Evolutionary conservation across 1,140 invertebrate species (phyloP).

Genomic region (Adoxophyes honmai): DNA sequence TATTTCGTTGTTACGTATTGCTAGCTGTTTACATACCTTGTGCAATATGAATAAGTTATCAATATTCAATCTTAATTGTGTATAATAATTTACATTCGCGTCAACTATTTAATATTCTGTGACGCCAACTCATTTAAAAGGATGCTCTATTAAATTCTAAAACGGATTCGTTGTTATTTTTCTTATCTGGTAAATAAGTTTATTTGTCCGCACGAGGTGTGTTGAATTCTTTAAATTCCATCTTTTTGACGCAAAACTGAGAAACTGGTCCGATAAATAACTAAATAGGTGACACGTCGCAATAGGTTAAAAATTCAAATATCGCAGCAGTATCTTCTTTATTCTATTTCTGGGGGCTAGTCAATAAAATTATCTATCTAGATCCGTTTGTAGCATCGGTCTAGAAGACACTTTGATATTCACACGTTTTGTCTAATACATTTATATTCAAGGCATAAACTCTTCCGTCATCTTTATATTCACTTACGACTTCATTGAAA

Average conservation of each 20-base stretch:
- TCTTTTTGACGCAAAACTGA: conserved; percentile 22
- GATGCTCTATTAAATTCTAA: conserved; percentile 10
- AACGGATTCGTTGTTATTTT: conserved; percentile 7
- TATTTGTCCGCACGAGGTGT: not conserved
- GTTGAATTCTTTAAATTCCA: conserved; percentile 25
- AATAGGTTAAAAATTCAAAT: conserved; percentile 4
- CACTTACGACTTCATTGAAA: too few species aligned
- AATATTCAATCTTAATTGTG: not conserved
- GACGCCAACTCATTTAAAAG: conserved; percentile 18
- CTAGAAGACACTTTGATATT: too few species aligned
- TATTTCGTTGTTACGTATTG: not conserved
- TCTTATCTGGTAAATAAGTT: conserved; percentile 8
- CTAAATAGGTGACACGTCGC: conserved; percentile 5
- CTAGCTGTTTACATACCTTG: not conserved
- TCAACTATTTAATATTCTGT: conserved; percentile 29
- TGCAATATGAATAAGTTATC: not conserved
- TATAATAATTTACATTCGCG: not conserved
- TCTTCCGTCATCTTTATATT: too few species aligned
- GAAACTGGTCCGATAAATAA: conserved; percentile 12
- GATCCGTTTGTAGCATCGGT: too few species aligned
- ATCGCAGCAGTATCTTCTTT: not conserved
- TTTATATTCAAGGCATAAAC: too few species aligned
- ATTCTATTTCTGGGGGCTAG: too few species aligned
- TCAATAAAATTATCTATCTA: too few species aligned
- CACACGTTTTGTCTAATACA: too few species aligned